These are phyloP conservation scores for Altica lythri DNA, from an alignment of 2,888 invertebrate genomes.

Conservation along the genomic window DNA sequence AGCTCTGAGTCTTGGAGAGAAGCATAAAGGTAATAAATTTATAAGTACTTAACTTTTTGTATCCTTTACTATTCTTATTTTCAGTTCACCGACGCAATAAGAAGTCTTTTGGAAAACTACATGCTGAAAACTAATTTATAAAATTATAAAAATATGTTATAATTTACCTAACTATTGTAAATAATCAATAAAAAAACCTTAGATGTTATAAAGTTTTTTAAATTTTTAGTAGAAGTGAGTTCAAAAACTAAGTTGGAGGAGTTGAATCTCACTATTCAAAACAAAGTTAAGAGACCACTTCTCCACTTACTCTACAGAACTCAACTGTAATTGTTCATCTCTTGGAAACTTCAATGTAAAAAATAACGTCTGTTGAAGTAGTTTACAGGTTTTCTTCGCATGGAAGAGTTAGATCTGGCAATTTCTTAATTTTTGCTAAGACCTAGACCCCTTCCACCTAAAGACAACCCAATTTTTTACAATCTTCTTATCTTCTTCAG, in stretches of 20 bases:
- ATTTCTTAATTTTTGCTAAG: constrained; percentile 41
- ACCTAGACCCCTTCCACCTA: constrained; percentile 50
- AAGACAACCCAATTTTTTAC: constrained; percentile 32
- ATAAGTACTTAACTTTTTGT: too few species aligned
- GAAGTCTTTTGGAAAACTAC: too few species aligned
- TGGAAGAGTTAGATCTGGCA: constrained; percentile 54
- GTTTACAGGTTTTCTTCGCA: constrained; percentile 39
- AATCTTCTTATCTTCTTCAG: too few species aligned
- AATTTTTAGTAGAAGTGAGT: constrained; percentile 34
- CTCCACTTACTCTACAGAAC: constrained; percentile 54
- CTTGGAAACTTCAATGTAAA: not conserved
- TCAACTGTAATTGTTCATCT: constrained; percentile 27
- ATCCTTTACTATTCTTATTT: too few species aligned
- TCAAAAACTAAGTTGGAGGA: constrained; percentile 55
- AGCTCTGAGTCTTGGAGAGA: too few species aligned
- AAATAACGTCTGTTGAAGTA: not conserved
- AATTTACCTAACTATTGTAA: too few species aligned
- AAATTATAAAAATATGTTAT: too few species aligned
- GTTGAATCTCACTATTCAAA: constrained; percentile 57
- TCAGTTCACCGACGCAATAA: too few species aligned
- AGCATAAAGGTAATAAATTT: too few species aligned
- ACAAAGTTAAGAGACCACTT: constrained; percentile 57
- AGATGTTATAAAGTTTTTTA: too few species aligned
- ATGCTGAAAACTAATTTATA: too few species aligned
- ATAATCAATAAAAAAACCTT: too few species aligned